Evolutionary conservation across 2,888 invertebrate genomes (phyloP).

Genomic region (Lepidocyrtoides sp.): DNA sequence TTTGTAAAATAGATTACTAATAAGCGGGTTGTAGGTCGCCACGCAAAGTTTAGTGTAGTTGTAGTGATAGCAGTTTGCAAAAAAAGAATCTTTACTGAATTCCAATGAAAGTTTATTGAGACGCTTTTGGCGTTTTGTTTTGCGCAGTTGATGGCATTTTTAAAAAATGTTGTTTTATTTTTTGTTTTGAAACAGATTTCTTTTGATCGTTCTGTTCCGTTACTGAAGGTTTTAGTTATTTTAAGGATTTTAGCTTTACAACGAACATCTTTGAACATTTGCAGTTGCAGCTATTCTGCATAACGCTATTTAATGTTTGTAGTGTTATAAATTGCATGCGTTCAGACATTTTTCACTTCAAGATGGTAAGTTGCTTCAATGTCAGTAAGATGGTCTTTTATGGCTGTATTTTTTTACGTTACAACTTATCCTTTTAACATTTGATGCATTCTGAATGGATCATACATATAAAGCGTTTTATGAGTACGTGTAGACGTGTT

Average conservation of each 20-base stretch:
- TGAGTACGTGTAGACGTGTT: too few relatives aligned
- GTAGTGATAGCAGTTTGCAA: slow-evolving; percentile 40
- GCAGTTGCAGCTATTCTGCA: not conserved
- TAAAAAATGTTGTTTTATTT: not conserved
- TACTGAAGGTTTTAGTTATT: not conserved
- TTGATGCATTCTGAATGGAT: too few relatives aligned
- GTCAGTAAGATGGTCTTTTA: not conserved
- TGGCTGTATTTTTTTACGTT: not conserved
- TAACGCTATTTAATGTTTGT: not conserved
- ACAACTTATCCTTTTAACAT: too few relatives aligned
- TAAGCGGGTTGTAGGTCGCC: too few relatives aligned
- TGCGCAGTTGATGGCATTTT: not conserved
- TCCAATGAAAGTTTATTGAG: not conserved
- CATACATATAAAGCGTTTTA: too few relatives aligned
- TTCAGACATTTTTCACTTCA: slow-evolving; percentile 18
- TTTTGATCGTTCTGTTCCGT: not conserved
- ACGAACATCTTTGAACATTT: not conserved
- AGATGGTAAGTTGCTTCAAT: slow-evolving; percentile 55
- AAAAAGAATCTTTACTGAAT: not conserved
- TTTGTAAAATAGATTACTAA: too few relatives aligned
- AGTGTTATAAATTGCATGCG: not conserved
- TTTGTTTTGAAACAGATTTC: slow-evolving; percentile 28
- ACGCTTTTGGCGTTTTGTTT: not conserved
- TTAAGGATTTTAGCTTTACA: slow-evolving; percentile 18
- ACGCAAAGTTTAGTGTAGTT: slow-evolving; percentile 5